Evolutionary conservation across 2,113 vertebrate genomes (phyloP).

Genomic region (Uropsilus gracilis): DNA sequence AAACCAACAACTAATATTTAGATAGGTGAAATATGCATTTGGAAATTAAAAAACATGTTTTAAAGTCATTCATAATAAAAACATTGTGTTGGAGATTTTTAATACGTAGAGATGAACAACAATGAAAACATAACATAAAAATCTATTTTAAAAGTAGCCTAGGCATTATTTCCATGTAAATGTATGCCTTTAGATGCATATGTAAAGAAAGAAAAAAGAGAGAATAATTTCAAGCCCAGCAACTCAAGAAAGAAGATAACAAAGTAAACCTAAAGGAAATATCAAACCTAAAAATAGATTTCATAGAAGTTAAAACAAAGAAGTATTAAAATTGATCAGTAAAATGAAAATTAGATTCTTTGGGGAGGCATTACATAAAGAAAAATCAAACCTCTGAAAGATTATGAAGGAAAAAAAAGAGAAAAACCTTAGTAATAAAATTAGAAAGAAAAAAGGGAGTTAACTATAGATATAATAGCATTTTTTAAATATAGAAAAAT

Average conservation of each 20-base stretch:
- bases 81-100: not conserved
- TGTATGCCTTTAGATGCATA: not conserved
- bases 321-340: not conserved
- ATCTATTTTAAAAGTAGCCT: not conserved
- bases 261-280: not conserved
- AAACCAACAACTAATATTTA: not conserved
- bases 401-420: not conserved
- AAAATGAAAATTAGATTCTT: not conserved
- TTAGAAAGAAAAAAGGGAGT: not conserved
- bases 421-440: not conserved
- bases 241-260: not conserved
- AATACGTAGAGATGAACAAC: not conserved
- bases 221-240: not conserved
- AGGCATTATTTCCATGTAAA: slow-evolving; percentile 26
- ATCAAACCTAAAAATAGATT: not conserved
- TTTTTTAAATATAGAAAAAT: not conserved
- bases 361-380: not conserved
- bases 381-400: not conserved
- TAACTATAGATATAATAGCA: not conserved
- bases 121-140: slow-evolving; percentile 9
- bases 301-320: slow-evolving; percentile 10
- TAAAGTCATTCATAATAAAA: not conserved
- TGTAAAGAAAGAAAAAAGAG: not conserved
- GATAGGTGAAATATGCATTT: not conserved
- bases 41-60: not conserved